A percentile compares a stretch with the other conserved stretches of the same genome.
Conservation (phyloP, 2,113 vertebrate genomes). For the Gorilla gorilla region DNA sequence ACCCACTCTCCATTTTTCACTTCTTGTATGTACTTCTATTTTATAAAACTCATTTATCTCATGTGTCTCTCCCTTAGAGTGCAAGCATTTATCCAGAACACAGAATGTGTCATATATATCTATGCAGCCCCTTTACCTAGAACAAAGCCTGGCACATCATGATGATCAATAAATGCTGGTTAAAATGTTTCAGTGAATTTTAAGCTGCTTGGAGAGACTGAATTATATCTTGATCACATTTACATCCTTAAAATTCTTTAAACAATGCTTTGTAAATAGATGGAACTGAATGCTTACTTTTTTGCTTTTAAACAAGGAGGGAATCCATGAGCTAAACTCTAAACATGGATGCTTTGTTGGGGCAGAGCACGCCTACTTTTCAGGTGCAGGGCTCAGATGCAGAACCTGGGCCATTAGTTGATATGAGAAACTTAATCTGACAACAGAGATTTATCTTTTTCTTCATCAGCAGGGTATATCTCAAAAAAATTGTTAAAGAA, state of each 20-base stretch:
- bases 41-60: background rate
- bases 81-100: background rate
- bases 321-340: background rate
- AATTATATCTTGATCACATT: conserved; percentile 15
- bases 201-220: background rate
- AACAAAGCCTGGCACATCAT: background rate
- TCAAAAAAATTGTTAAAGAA: background rate
- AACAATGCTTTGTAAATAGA: conserved; percentile 28
- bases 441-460: conserved; percentile 40
- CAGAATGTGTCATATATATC: background rate
- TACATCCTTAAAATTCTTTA: background rate
- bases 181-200: background rate
- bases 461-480: conserved; percentile 5
- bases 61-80: background rate
- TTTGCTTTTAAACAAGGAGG: background rate
- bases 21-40: background rate
- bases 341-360: background rate
- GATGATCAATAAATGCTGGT: conserved; percentile 5
- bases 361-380: background rate
- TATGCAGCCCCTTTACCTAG: background rate
- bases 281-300: background rate
- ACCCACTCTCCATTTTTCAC: background rate
- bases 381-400: background rate
- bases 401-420: background rate
- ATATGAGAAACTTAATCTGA: conserved; percentile 26